These are phyloP conservation scores for Indicator indicator DNA, from an alignment of 2,113 vertebrate species.

Conservation along the genomic window DNA sequence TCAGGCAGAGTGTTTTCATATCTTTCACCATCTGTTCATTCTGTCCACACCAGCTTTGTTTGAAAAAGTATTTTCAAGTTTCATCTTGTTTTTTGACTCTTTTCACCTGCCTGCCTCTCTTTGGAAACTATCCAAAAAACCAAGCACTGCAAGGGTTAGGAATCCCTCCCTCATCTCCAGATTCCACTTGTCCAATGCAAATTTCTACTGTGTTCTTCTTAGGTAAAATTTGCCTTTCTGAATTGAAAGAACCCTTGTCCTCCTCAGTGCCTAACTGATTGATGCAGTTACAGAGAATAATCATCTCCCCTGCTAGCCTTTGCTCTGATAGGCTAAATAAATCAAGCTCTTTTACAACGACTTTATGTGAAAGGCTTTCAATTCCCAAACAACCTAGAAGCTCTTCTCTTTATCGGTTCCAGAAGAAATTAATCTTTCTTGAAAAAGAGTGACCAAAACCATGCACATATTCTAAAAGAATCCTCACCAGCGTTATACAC, in stretches of 20 bases:
- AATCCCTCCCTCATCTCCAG: not conserved
- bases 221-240: not conserved
- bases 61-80: not conserved
- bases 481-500: not conserved
- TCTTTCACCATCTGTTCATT: not conserved
- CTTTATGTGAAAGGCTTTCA: not conserved
- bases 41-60: not conserved
- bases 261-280: not conserved
- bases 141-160: not conserved
- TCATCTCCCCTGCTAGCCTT: not conserved
- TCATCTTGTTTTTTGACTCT: not conserved
- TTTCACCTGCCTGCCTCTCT: rapidly evolving
- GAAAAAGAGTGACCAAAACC: not conserved
- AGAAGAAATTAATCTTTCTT: not conserved
- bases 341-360: not conserved
- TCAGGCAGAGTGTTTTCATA: not conserved
- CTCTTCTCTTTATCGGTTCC: not conserved
- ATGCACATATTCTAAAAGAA: not conserved
- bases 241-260: not conserved
- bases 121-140: not conserved
- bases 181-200: not conserved
- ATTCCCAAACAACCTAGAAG: not conserved
- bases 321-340: not conserved
- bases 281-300: not conserved
- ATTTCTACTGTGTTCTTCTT: not conserved